Evolutionary conservation across 1,140 invertebrate genomes (phyloP).

Genomic region (Papilio polytes): DNA sequence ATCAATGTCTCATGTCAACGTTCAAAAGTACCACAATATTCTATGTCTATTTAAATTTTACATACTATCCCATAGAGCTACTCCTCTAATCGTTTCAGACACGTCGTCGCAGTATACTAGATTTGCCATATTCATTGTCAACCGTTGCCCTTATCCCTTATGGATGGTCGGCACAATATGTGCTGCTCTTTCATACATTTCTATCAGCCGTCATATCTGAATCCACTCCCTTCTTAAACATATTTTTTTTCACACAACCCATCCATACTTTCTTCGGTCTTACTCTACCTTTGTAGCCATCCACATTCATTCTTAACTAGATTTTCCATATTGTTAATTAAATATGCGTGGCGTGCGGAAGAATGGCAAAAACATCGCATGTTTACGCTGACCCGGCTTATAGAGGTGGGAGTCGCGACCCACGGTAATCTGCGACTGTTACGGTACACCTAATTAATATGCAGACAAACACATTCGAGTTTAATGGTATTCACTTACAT

Average conservation of each 20-base stretch:
- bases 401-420: conserved; percentile 3
- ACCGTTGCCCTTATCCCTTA: no score
- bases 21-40: background rate
- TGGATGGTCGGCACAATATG: no score
- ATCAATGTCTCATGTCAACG: background rate
- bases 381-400: background rate
- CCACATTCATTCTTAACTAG: no score
- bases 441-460: conserved; percentile 11
- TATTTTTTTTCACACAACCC: no score
- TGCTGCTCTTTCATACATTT: no score
- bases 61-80: background rate
- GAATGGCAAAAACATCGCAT: conserved; percentile 7
- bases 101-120: background rate
- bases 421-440: background rate
- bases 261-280: no score
- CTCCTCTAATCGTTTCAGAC: background rate
- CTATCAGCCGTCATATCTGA: no score
- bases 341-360: background rate
- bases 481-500: conserved; percentile 1
- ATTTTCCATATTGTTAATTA: no score
- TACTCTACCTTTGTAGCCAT: no score
- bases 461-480: background rate
- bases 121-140: background rate
- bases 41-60: background rate
- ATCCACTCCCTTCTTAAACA: no score